phyloP scores from a whole-genome alignment of 2,797 vertebrate genomes.

The Bradypodion pumilum region DNA sequence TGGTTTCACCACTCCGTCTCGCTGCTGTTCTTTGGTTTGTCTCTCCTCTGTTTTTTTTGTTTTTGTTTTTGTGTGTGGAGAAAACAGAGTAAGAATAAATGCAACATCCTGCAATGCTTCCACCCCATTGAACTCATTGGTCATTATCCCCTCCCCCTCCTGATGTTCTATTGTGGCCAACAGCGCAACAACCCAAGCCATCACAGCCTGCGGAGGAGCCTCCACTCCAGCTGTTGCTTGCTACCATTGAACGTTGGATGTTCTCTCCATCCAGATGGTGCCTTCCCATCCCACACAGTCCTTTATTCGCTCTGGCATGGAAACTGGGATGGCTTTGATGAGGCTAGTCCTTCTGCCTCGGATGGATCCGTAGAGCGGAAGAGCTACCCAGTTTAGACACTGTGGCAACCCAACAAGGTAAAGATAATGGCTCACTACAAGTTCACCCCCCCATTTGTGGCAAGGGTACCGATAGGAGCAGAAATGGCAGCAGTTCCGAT shows the following conservation, averaged over 20 bases:
- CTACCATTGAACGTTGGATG: neutral
- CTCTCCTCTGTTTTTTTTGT: slow-evolving; percentile 80
- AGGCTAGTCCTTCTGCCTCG: no score
- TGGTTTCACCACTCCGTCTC: slow-evolving; percentile 63
- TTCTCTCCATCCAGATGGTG: neutral
- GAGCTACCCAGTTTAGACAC: no score
- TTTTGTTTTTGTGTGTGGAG: neutral
- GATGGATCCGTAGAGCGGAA: no score
- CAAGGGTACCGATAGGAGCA: no score
- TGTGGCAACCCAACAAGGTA: no score
- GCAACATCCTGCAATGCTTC: rapidly evolving
- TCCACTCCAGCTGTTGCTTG: slow-evolving; percentile 24
- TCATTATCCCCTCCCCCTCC: neutral
- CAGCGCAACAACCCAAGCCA: neutral
- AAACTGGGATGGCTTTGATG: neutral
- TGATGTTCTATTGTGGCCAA: neutral
- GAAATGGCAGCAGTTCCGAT: no score
- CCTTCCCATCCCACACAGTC: no score
- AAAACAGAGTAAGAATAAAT: neutral
- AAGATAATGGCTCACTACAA: no score
- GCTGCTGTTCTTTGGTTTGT: slow-evolving; percentile 72
- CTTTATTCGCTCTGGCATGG: neutral
- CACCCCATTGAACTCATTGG: slow-evolving; percentile 25
- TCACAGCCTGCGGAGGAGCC: neutral
- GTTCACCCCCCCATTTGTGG: no score